Evolutionary conservation across 2,888 invertebrate genomes (phyloP).

Genomic region (Napeogenes inachia): DNA sequence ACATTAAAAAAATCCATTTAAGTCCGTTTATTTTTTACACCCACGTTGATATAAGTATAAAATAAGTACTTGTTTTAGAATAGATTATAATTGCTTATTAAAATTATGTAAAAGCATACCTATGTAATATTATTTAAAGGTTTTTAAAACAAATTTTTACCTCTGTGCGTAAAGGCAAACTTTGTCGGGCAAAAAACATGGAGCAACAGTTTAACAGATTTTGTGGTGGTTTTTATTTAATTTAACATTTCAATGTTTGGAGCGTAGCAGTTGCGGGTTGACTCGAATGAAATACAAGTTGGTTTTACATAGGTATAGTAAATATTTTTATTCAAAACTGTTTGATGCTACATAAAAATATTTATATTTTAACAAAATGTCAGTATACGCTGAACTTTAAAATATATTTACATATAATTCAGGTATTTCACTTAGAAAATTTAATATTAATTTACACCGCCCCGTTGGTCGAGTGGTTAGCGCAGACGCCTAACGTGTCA

Average conservation of each 20-base stretch:
- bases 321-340: neutral
- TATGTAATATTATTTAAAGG: neutral
- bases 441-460: no score
- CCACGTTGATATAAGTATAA: neutral
- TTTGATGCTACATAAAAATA: neutral
- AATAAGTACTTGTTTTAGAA: neutral
- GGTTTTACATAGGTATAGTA: neutral
- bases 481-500: no score
- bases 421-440: no score
- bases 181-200: conserved; percentile 18
- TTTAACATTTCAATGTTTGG: conserved; percentile 15
- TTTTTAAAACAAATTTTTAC: neutral
- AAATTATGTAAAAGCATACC: neutral
- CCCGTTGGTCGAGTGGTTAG: no score
- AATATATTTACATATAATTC: neutral
- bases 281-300: conserved; percentile 7
- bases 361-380: neutral
- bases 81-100: no score
- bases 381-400: neutral
- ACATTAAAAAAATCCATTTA: no score
- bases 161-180: conserved; percentile 14
- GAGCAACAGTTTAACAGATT: conserved; percentile 18
- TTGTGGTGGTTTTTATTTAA: conserved; percentile 18
- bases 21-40: no score
- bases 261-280: conserved; percentile 11